A percentile compares a stretch with the other conserved stretches of the same genome.
Evolutionary conservation across 2,113 vertebrate genomes (phyloP).

Genomic region (Equus quagga): DNA sequence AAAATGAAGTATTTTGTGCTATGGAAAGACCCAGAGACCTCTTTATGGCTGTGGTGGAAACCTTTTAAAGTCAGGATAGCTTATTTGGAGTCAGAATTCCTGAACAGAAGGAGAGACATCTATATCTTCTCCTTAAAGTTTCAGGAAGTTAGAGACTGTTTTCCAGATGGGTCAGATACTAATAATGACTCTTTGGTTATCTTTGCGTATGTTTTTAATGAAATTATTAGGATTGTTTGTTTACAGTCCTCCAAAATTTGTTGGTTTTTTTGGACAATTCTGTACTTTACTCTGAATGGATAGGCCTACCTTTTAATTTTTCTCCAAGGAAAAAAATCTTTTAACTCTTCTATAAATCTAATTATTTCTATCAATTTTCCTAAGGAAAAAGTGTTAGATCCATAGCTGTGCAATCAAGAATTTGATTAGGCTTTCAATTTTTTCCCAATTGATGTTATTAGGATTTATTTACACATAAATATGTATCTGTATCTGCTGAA

Average conservation of each 20-base stretch:
- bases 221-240: not conserved
- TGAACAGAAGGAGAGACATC: not conserved
- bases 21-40: not conserved
- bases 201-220: not conserved
- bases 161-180: not conserved
- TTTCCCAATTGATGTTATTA: not conserved
- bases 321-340: not conserved
- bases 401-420: not conserved
- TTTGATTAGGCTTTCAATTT: not conserved
- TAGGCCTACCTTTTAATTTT: not conserved
- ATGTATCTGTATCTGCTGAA: not conserved
- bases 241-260: not conserved
- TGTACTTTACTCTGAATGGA: not conserved
- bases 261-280: not conserved
- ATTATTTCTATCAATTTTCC: not conserved
- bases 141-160: not conserved
- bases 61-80: not conserved
- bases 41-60: not conserved
- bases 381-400: not conserved
- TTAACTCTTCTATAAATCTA: not conserved
- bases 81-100: conserved; percentile 7
- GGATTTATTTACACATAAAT: not conserved
- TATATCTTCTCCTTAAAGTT: not conserved
- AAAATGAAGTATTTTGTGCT: not conserved
- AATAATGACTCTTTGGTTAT: not conserved